Base-by-base conservation (phyloP, 2,888 invertebrate species). In the Chalcosyrphus nemorum region DNA sequence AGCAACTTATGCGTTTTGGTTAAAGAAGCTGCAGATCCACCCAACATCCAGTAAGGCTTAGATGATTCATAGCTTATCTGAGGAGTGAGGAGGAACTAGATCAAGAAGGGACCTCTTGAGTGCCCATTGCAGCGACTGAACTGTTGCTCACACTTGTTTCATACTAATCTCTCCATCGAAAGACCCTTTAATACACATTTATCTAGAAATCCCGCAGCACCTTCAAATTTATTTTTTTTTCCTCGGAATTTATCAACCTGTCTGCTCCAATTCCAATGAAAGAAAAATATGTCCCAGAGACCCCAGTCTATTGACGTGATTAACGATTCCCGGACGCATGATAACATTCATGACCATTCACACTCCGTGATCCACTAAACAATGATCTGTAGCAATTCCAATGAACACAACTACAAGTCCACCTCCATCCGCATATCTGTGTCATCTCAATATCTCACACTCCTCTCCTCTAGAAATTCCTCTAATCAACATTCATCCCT, bases 401-500 rank as follows among this genome's bases (percentile, higher is more conserved):
- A 52, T 32, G 45, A 77, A 24, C 24, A 24, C n/a, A n/a, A n/a
- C n/a, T n/a, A 65, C 50, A 57, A 15, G 11, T 24, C 17, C 15
- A 15, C 19, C 17, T n/a, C 27, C 27, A 52, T 24, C 13, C 15
- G 7, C 19, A 47, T 47, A 24, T 24, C 24, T n/a, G 41, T 15
- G n/a, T n/a, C 35, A 17, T 21, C n/a, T 21, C 45, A 43, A 24
- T 29, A 7, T 7, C 9, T 9, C 13, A 35, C 15, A 24, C 11
- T 27, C 15, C 65, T 19, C n/a, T 27, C 15, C 65, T 19, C n/a
- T 41, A 38, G 56, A 63, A n/a, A 56, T 68, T 52, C 59, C 29
- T 72, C 72, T 78, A 78, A 78, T 82, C 82, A 82, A 61, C 72
- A 82, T 82, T 82, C 82, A 82, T 82, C 72, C 78, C 78, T 63